These are phyloP conservation scores for Chlorodrepanis virens DNA, from an alignment of 2,113 vertebrate species.

Conservation along the genomic window DNA sequence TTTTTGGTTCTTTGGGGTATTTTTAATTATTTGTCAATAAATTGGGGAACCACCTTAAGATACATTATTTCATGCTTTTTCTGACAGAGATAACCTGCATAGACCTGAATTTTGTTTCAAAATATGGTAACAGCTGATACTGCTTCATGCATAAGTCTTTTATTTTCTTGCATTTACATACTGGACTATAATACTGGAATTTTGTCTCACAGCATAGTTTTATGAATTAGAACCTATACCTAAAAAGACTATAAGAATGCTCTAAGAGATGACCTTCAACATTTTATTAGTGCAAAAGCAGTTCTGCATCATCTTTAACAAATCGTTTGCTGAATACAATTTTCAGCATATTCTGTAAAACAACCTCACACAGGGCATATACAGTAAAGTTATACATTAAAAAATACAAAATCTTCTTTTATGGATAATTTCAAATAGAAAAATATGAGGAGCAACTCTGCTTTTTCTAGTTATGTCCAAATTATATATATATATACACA, in stretches of 20 bases:
- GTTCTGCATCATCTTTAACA: background rate
- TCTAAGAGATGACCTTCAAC: background rate
- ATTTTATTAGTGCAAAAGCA: background rate
- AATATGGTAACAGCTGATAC: background rate
- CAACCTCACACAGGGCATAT: background rate
- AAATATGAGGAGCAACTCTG: background rate
- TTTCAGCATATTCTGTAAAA: background rate
- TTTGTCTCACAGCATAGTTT: background rate
- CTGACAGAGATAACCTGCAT: background rate
- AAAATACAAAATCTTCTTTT: background rate
- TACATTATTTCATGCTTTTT: background rate
- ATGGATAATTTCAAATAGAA: background rate
- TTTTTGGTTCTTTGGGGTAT: accelerated
- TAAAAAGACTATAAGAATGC: background rate
- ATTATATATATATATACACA: background rate
- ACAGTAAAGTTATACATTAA: background rate
- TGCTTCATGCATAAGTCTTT: background rate
- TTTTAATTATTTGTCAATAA: background rate
- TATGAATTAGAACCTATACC: background rate
- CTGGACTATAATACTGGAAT: background rate
- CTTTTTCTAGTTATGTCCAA: background rate
- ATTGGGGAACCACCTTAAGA: background rate
- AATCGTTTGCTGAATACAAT: background rate
- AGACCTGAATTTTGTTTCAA: background rate
- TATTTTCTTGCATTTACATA: background rate